A percentile compares a stretch with the other conserved stretches of the same genome.
Conservation (phyloP, 2,888 invertebrate genomes). For the Drosophila diplacantha region DNA sequence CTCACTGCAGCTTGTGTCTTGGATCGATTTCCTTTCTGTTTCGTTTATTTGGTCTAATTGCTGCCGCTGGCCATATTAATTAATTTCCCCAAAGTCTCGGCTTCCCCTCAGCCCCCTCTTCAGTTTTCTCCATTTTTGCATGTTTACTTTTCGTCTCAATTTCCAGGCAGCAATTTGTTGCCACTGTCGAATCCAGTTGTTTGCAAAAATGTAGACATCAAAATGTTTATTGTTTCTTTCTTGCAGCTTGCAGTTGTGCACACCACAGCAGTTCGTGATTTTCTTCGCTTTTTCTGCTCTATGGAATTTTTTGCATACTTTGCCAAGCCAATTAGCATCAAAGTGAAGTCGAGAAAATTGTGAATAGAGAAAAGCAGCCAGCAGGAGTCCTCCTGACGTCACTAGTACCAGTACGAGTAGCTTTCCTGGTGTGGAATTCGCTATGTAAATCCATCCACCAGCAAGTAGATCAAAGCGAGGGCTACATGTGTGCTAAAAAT, state of each 20-base stretch:
- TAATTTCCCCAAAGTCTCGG: conserved; percentile 30
- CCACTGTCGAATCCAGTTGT: conserved; percentile 21
- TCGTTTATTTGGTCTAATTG: conserved; percentile 46
- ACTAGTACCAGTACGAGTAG: background rate
- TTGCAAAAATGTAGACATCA: conserved; percentile 24
- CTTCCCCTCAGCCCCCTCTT: background rate
- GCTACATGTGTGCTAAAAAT: conserved; percentile 29
- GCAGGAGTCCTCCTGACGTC: conserved; percentile 27
- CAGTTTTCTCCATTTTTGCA: conserved; percentile 24
- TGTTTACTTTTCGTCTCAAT: conserved; percentile 49
- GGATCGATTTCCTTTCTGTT: conserved; percentile 31
- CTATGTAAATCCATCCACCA: conserved; percentile 4
- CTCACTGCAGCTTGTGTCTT: background rate
- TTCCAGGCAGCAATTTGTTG: conserved; percentile 39
- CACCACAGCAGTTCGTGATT: conserved; percentile 52
- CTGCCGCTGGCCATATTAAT: conserved; percentile 44
- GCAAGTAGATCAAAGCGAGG: conserved; percentile 49
- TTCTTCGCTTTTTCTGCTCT: conserved; percentile 48
- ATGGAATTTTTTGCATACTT: conserved; percentile 49
- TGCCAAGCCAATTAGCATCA: conserved; percentile 52
- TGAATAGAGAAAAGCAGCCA: conserved; percentile 51
- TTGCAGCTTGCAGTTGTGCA: conserved; percentile 18
- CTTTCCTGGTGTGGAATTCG: conserved; percentile 15
- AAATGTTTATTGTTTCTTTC: conserved; percentile 41
- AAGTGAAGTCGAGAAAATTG: conserved; percentile 27